These are phyloP conservation scores for Arvicanthis niloticus DNA, from an alignment of 2,113 vertebrate species.

Conservation along the genomic window DNA sequence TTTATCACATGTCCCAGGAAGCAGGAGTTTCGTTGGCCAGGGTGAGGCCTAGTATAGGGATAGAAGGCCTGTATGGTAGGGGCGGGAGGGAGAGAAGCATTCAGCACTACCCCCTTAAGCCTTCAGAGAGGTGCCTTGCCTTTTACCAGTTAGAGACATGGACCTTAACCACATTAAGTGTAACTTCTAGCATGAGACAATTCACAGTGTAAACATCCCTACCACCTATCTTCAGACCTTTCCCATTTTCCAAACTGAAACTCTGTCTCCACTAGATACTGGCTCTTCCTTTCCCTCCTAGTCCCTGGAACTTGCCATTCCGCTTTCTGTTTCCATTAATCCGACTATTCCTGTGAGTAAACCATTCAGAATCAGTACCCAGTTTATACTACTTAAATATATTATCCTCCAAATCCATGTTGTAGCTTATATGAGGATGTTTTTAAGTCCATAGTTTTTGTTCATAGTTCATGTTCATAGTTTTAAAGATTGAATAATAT, in stretches of 20 bases:
- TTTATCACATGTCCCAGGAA: background rate
- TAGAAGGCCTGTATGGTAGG: fast-evolving
- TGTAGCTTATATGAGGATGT: background rate
- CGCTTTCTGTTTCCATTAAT: background rate
- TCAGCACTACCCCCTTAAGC: background rate
- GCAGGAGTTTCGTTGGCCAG: background rate
- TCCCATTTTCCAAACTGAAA: background rate
- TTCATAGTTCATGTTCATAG: no score
- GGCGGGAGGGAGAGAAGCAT: no score
- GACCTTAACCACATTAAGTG: background rate
- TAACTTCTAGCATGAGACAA: background rate
- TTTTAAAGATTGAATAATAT: background rate
- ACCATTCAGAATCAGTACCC: background rate
- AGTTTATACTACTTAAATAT: background rate
- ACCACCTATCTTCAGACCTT: background rate
- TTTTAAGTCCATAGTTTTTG: no score
- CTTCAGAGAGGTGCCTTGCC: no score
- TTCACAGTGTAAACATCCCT: fast-evolving
- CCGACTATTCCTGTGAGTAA: background rate
- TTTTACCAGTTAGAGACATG: background rate
- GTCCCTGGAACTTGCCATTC: background rate
- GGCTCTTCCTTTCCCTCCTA: background rate
- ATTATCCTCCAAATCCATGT: background rate
- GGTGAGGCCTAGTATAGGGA: background rate
- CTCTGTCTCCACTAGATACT: background rate